Conservation (phyloP, 2,797 vertebrate species). For the Eurystomus glaucurus region DNA sequence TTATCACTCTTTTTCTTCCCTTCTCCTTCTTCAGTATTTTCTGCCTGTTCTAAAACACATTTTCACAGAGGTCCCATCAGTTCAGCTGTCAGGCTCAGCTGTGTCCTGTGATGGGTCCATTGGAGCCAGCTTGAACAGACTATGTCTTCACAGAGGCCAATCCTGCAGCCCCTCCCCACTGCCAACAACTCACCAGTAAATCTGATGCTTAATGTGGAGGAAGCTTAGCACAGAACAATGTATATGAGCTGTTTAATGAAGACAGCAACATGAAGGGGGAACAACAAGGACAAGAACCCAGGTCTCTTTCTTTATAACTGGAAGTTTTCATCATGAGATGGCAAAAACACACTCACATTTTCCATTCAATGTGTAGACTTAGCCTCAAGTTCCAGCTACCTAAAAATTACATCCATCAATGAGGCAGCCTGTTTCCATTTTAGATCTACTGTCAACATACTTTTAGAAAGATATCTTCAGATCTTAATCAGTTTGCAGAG, state of each 20-base stretch:
- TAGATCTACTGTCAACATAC: not conserved
- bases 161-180: not conserved
- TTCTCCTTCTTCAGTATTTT: not conserved
- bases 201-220: not conserved
- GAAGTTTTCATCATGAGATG: not conserved
- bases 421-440: not conserved
- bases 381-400: not conserved
- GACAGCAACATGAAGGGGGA: not conserved
- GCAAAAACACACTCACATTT: not conserved
- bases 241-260: not conserved
- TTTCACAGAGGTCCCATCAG: not conserved
- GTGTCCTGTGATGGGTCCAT: not conserved
- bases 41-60: not conserved
- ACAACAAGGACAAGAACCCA: not conserved
- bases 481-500: not conserved
- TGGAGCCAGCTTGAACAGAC: not conserved
- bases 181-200: not conserved
- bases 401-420: not conserved
- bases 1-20: not conserved
- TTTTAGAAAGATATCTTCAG: not conserved
- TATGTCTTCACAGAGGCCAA: not conserved
- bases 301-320: not conserved
- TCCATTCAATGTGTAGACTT: not conserved
- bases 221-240: not conserved
- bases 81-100: not conserved